Conservation (phyloP, 2,797 vertebrate species). For the Brachymystax lenok region DNA sequence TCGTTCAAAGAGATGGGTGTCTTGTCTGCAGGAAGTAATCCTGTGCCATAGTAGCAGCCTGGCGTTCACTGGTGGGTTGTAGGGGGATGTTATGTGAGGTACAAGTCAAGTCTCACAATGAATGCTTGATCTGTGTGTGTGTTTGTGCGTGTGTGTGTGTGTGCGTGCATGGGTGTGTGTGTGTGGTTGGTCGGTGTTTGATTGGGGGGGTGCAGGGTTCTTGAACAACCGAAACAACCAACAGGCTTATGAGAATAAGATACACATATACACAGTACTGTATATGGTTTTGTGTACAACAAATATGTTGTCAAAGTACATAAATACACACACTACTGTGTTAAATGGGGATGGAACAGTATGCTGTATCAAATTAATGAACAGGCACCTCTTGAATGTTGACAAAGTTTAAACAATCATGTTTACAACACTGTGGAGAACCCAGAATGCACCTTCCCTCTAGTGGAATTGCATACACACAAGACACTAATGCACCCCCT, state of each 20-base stretch:
- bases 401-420: slow-evolving; percentile 34
- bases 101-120: slow-evolving; percentile 39
- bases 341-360: background rate
- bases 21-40: slow-evolving; percentile 38
- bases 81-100: slow-evolving; percentile 38
- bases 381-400: background rate
- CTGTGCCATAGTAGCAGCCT: slow-evolving; percentile 34
- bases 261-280: too few relatives aligned
- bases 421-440: slow-evolving; percentile 23
- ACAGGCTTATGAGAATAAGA: background rate
- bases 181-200: background rate
- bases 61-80: slow-evolving; percentile 37
- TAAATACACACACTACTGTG: background rate
- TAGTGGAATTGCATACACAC: slow-evolving; percentile 25
- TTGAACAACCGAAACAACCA: background rate
- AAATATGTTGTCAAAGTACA: background rate
- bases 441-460: slow-evolving; percentile 32
- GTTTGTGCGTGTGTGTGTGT: slow-evolving; percentile 26
- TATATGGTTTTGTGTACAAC: background rate
- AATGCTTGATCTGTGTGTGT: background rate
- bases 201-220: background rate
- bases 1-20: slow-evolving; percentile 32
- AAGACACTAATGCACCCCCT: slow-evolving; percentile 21
- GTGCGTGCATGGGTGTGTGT: slow-evolving; percentile 6
- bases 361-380: background rate